Evolutionary conservation across 2,113 vertebrate species (phyloP), one percentile per base, ranked within the genome.

Genomic region (Ochotona curzoniae): DNA sequence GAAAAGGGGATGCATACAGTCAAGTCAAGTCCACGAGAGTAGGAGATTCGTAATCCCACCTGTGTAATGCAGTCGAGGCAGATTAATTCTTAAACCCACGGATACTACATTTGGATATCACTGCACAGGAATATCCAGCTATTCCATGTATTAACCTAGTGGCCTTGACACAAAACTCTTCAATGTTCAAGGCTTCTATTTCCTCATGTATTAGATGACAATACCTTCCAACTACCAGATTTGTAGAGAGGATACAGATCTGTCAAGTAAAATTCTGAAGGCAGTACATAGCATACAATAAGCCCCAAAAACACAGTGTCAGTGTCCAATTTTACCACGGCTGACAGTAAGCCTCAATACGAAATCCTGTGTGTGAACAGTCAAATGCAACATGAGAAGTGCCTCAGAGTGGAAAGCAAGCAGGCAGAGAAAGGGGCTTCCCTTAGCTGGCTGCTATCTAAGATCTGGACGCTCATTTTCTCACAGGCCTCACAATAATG

Each of bases 21-120:
- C 23, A 64, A 81, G 54, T n/a, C 32, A 49, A 9, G 47, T 3
- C 30, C 20, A 30, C 1, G 32, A 44, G 49, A 25, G 11, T 8
- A 54, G 17, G 14, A 15, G 17, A 20, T 20, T 26, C 8, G 23
- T 23, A n/a, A 49, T 3, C 10, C 2, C 1, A 7, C 28, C 32
- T 32, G 2, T 28, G 7, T 3, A 64, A 25, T 26, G 25, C 0
- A 32, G 38, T 49, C 80, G n/a, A 54, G 47, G 28, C 0, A 80
- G 7, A 23, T 5, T 49, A 44, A n/a, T 23, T n/a, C 54, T 66
- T 60, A 35, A 11, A n/a, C 17, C 7, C 63, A 32, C 4, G 0
- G 1, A 13, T 38, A 28, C 0, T 1, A 5, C 9, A 51, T 13
- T 28, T 23, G 35, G 20, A 51, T 0, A 75, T 25, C 28, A 35